Base-by-base conservation (phyloP, 2,888 invertebrate species). In the Stratiomys singularior region DNA sequence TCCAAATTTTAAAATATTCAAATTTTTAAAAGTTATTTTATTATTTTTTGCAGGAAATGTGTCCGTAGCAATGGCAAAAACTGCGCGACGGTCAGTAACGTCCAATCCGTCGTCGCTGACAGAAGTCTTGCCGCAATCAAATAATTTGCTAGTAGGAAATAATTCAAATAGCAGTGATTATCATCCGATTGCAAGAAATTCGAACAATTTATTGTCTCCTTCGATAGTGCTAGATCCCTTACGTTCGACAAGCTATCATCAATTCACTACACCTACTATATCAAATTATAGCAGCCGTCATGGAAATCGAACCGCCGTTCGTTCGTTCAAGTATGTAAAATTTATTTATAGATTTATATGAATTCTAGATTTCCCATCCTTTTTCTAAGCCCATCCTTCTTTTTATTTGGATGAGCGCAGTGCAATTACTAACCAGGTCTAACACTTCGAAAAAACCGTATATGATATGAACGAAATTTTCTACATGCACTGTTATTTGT, bases 11-110 rank as follows among this genome's bases (percentile, higher is more conserved):
- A n/a, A n/a, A n/a, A n/a, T n/a, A n/a, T n/a, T n/a, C n/a, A n/a
- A 37, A 37, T 37, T 37, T 9, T 37, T 5, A 37, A 37, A 18
- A n/a, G 15, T 52, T 25, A 0, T 52, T 76, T 44, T 79, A 21
- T 79, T 66, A 66, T 67, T 44, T 15, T 37, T 85, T 84, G 0
- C 81, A 87, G 87, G 86, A 85, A 82, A 87, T 87, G 87, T 85
- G 83, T 83, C 83, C 85, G 82, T 87, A 87, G 86, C 87, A 83
- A 87, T 87, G 87, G 87, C 87, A 82, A 87, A 85, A 86, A 83
- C 87, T 85, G 85, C 87, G 83, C 87, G 87, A 86, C 87, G 87
- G 83, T 83, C 83, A 80, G 82, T 83, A 83, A 84, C 83, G 82
- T 84, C 82, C 80, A 82, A 82, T 79, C 82, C 81, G 81, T 81